phyloP scores from a whole-genome alignment of 2,888 invertebrate genomes.

The Cyclophora albipunctata region DNA sequence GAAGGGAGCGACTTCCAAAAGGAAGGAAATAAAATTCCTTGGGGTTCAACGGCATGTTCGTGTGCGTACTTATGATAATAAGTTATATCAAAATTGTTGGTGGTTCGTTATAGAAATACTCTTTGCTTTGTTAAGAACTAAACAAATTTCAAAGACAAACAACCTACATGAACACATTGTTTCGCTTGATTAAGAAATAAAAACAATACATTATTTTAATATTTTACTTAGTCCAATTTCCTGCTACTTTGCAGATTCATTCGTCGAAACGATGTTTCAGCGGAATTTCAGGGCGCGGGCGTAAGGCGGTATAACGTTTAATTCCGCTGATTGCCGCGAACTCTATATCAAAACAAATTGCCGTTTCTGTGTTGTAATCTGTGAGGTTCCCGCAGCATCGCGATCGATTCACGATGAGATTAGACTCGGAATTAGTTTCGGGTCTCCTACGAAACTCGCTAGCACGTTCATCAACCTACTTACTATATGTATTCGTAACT shows the following conservation, averaged over 20 bases:
- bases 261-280: neutral
- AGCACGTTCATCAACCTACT: conserved; percentile 23
- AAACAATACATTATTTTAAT: too few relatives aligned
- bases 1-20: conserved; percentile 27
- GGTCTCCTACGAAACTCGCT: conserved; percentile 20
- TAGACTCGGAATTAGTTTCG: conserved; percentile 35
- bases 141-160: conserved; percentile 1
- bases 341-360: conserved; percentile 12
- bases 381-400: conserved; percentile 14
- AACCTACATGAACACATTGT: too few relatives aligned
- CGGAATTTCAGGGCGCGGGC: neutral
- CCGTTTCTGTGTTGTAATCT: conserved; percentile 16
- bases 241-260: neutral
- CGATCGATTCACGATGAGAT: conserved; percentile 28
- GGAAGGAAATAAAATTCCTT: conserved; percentile 24
- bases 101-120: too few relatives aligned
- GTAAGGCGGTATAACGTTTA: neutral
- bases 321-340: conserved; percentile 7
- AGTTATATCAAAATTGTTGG: neutral
- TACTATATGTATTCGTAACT: conserved; percentile 6
- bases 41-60: conserved; percentile 13
- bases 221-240: neutral
- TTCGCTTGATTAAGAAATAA: too few relatives aligned
- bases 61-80: conserved; percentile 3
- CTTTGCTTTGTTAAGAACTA: conserved; percentile 5